Base-by-base conservation (phyloP, 2,113 vertebrate species). In the Malurus alboscapulatus region DNA sequence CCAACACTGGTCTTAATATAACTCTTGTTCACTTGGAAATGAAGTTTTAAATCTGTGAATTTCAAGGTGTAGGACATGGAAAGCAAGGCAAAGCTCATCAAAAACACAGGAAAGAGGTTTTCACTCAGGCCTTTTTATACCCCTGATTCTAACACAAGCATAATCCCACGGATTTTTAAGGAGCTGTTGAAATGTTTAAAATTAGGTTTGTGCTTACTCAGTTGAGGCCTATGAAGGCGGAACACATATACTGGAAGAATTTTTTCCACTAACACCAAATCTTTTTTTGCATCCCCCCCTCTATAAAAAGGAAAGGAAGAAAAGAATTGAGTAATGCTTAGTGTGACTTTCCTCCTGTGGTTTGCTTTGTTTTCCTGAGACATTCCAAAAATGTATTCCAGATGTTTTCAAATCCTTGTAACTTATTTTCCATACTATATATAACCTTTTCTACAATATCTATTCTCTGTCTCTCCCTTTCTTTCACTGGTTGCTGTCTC, bases 301-400 rank as follows among this genome's bases (percentile, higher is more conserved):
- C 45, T 30, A 45, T 82, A 61, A 74, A 95, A 84, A 90, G 71
- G 55, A 92, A 90, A 90, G 61, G 85, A 94, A 91, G 79, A 96
- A 94, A 94, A 92, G 68, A 93, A 76, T 87, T 94, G 95, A 92
- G 94, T 95, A 97, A 96, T 17, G 22, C 90, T 94, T 93, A 92
- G 90, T 91, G 86, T 89, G 84, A 93, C 72, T 96, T 96, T 96
- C 48, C 95, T 97, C 90, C 84, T 96, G 95, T 94, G 95, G 95
- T 95, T 96, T 94, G 48, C 90, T 92, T 92, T 96, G 87, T 96
- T 97, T 96, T 95, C 94, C 74, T 89, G 77, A 96, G 81, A 93
- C 95, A 95, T 96, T 96, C 86, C 93, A 97, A 72, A 96, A 97
- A 97, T 97, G 71, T 87, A 91, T 93, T 96, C 96, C 96, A 97